Conservation (phyloP, 2,113 vertebrate genomes). For the Bettongia penicillata region DNA sequence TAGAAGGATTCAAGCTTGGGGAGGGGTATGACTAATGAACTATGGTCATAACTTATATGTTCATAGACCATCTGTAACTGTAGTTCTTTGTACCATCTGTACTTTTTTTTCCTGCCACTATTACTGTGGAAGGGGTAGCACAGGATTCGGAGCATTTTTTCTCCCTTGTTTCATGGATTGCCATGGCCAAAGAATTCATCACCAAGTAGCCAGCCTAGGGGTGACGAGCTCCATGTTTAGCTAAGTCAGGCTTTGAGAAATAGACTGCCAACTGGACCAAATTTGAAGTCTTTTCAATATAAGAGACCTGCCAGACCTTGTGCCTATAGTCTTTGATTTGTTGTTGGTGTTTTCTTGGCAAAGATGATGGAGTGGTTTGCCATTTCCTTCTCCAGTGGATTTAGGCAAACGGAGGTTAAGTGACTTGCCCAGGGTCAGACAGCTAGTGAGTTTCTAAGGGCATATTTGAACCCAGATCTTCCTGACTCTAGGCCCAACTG, state of each 20-base stretch:
- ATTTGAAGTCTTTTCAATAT: neutral
- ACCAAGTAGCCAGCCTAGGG: neutral
- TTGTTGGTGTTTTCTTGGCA: neutral
- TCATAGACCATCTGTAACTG: neutral
- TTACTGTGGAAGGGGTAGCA: neutral
- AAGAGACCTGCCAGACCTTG: neutral
- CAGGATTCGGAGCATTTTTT: no score
- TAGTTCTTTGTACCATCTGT: neutral
- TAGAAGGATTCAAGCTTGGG: neutral
- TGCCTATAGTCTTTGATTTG: neutral
- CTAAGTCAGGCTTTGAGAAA: neutral
- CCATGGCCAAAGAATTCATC: neutral
- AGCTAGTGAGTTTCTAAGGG: no score
- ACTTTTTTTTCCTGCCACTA: neutral
- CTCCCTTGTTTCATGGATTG: neutral
- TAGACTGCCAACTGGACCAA: neutral
- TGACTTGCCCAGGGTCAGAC: no score
- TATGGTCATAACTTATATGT: neutral
- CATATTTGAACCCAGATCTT: no score
- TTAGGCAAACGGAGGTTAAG: neutral
- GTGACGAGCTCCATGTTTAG: neutral
- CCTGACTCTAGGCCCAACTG: neutral
- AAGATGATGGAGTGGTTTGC: neutral
- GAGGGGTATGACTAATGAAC: neutral
- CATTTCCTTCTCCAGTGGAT: neutral